Evolutionary conservation across 2,113 vertebrate species (phyloP).

Genomic region (Glareola pratincola): DNA sequence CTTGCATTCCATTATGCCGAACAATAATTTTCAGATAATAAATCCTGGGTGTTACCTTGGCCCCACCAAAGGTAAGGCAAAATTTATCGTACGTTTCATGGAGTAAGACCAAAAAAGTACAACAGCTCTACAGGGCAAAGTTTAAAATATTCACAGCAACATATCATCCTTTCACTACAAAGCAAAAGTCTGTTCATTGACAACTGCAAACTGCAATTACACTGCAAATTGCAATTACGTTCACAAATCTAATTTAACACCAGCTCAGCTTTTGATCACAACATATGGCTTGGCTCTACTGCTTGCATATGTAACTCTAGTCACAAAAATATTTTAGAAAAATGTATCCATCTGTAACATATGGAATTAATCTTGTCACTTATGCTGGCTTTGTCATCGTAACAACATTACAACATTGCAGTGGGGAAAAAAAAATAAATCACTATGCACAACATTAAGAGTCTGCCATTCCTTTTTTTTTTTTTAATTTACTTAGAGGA

Average conservation of each 20-base stretch:
- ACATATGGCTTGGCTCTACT: constrained; percentile 32
- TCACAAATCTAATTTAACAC: constrained; percentile 28
- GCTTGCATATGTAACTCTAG: constrained; percentile 2
- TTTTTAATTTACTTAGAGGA: neutral
- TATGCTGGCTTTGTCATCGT: neutral
- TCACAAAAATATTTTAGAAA: constrained; percentile 41
- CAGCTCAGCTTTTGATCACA: constrained; percentile 47
- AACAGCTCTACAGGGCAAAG: neutral
- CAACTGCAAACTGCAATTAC: constrained; percentile 30
- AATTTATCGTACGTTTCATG: neutral
- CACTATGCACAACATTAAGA: neutral
- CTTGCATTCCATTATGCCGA: neutral
- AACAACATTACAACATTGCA: neutral
- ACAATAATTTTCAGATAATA: neutral
- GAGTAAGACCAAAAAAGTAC: neutral
- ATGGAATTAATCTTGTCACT: constrained; percentile 29
- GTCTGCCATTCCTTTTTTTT: neutral
- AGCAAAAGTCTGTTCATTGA: neutral
- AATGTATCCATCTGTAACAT: constrained; percentile 22
- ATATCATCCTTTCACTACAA: neutral
- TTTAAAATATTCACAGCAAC: neutral
- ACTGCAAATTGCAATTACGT: neutral
- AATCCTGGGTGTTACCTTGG: neutral
- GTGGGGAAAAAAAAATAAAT: neutral
- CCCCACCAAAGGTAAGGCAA: neutral